A percentile compares a stretch with the other conserved stretches of the same genome.
These are phyloP conservation scores for Cantharis rufa DNA, from an alignment of 2,888 invertebrate species.

Conservation along the genomic window DNA sequence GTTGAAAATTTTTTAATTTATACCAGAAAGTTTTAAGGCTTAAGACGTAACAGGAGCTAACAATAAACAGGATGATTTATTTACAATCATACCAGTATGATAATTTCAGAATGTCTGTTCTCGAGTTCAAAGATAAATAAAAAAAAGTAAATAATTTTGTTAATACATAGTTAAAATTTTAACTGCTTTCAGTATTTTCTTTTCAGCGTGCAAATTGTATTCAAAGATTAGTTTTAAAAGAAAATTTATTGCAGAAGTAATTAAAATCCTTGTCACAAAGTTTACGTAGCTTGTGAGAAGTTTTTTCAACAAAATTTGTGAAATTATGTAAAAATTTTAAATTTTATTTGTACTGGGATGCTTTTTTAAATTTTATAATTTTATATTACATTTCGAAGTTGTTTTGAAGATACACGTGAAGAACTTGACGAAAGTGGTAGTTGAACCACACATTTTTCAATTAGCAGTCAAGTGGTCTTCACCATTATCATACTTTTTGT, in stretches of 20 bases:
- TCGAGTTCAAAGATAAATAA: not conserved
- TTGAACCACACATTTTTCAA: not conserved
- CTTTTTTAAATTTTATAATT: not conserved
- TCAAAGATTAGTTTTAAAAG: not conserved
- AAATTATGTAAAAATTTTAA: not conserved
- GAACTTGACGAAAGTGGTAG: not conserved
- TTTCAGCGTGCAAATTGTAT: not conserved
- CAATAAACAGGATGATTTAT: no score
- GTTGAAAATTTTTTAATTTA: no score
- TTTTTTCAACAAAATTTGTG: not conserved
- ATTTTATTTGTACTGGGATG: not conserved
- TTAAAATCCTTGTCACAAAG: slow-evolving; percentile 12
- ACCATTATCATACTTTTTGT: not conserved
- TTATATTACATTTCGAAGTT: not conserved
- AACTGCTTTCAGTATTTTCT: not conserved
- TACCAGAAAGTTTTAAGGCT: no score
- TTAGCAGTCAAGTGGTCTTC: not conserved
- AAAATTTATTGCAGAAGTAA: not conserved
- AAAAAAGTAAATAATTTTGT: not conserved
- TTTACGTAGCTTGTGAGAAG: not conserved
- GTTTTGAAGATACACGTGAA: not conserved
- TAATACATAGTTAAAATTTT: not conserved
- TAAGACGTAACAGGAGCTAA: no score
- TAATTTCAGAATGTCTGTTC: not conserved
- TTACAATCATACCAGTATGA: not conserved